These are phyloP conservation scores for Baryphthengus martii DNA, from an alignment of 2,113 vertebrate species.

Conservation along the genomic window DNA sequence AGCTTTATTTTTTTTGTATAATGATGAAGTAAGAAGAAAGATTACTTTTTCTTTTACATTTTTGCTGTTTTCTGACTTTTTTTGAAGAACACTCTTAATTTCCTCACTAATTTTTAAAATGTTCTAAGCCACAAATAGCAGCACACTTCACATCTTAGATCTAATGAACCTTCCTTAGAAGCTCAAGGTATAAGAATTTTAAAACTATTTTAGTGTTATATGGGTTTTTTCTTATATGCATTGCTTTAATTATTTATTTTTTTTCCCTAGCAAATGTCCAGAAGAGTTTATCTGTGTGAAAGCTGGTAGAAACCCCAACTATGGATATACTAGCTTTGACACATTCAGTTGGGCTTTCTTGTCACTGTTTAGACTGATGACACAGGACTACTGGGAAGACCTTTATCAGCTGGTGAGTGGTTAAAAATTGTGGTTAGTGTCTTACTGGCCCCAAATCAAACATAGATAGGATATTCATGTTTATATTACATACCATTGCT, in stretches of 20 bases:
- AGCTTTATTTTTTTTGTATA: background rate
- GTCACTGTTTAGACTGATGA: slow-evolving; percentile 94
- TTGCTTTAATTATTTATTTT: background rate
- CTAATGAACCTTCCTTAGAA: background rate
- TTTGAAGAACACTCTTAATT: background rate
- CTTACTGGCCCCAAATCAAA: background rate
- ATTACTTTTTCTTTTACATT: background rate
- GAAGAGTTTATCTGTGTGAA: slow-evolving; percentile 78
- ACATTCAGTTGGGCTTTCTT: slow-evolving; percentile 95
- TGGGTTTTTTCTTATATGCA: background rate
- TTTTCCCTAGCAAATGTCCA: slow-evolving; percentile 82
- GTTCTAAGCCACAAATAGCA: background rate
- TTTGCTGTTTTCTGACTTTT: background rate
- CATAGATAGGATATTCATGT: background rate
- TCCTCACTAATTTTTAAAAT: background rate
- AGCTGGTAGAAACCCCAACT: slow-evolving; percentile 86
- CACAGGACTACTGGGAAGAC: slow-evolving; percentile 95
- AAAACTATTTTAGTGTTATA: background rate
- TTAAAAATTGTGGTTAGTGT: background rate
- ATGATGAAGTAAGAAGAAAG: background rate
- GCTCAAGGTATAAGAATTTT: background rate
- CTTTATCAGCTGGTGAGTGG: slow-evolving; percentile 89
- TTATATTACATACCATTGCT: background rate
- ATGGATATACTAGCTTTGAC: slow-evolving; percentile 94
- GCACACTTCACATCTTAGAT: background rate